Conservation (phyloP, 2,113 vertebrate genomes). For the Ancistrus triradiatus region DNA sequence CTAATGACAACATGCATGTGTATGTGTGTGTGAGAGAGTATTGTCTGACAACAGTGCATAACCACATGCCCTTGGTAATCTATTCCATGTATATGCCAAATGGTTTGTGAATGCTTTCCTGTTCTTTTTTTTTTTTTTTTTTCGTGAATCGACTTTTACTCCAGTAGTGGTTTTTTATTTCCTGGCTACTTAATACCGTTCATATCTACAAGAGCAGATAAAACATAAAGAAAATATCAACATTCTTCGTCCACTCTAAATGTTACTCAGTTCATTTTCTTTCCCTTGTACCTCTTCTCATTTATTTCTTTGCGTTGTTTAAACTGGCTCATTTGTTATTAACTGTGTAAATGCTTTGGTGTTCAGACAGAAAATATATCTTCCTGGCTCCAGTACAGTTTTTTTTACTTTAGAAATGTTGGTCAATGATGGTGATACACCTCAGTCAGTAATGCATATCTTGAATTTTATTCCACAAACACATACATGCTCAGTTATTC, state of each 20-base stretch:
- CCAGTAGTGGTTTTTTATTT: conserved; percentile 1
- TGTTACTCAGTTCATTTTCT: neutral
- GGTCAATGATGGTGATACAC: conserved; percentile 29
- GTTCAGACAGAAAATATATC: conserved; percentile 17
- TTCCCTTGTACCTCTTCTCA: conserved; percentile 51
- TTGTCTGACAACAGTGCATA: neutral
- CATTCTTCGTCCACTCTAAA: neutral
- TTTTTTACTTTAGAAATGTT: conserved; percentile 49
- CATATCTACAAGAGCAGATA: conserved; percentile 23
- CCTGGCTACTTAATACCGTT: neutral
- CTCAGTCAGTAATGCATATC: conserved; percentile 39
- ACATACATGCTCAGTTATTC: no score
- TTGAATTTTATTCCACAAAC: neutral
- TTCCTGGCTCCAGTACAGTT: conserved; percentile 47
- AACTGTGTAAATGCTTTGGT: conserved; percentile 46
- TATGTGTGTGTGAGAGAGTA: no score
- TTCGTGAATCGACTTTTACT: no score
- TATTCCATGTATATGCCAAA: neutral
- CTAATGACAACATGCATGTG: neutral
- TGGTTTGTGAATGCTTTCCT: neutral
- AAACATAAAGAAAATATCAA: conserved; percentile 36
- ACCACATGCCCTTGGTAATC: neutral
- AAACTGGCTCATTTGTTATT: conserved; percentile 7
- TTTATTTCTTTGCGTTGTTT: conserved; percentile 42
- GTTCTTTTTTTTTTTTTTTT: neutral